Evolutionary conservation across 2,113 vertebrate genomes (phyloP).

Genomic region (Proteles cristata): DNA sequence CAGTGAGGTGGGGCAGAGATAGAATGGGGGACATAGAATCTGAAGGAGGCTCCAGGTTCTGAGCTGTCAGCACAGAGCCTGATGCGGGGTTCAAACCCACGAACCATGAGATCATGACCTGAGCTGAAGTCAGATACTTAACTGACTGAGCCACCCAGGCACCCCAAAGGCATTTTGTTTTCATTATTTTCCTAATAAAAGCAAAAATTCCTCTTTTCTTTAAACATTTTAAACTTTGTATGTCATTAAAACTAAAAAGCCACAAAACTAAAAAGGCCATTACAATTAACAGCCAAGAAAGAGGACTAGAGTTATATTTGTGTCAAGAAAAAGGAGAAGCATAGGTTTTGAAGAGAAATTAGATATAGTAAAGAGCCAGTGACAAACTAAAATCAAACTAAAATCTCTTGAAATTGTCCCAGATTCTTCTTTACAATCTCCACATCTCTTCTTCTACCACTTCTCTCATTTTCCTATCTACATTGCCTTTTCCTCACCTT

Average conservation of each 20-base stretch:
- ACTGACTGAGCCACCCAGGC: no score
- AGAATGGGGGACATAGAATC: no score
- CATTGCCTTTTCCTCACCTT: background rate
- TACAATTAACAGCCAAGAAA: background rate
- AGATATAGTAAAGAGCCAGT: background rate
- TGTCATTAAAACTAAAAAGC: constrained; percentile 1
- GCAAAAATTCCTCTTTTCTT: background rate
- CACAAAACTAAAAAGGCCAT: background rate
- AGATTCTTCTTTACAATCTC: background rate
- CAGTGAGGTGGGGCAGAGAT: no score
- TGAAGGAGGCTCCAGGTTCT: no score
- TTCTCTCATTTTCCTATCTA: background rate
- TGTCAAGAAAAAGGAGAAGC: background rate
- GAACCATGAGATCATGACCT: no score
- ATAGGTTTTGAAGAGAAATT: background rate
- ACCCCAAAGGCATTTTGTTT: background rate
- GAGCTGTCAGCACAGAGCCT: no score
- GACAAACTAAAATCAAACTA: background rate
- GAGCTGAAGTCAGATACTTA: no score
- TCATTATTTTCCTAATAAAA: background rate
- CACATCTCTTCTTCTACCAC: background rate
- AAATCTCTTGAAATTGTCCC: background rate
- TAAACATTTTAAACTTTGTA: background rate
- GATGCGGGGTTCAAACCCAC: no score
- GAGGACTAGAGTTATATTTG: background rate